Base-by-base conservation (phyloP, 37 sponge, comb jelly and placozoan species). In the Chondrilla cf. caribensis region DNA sequence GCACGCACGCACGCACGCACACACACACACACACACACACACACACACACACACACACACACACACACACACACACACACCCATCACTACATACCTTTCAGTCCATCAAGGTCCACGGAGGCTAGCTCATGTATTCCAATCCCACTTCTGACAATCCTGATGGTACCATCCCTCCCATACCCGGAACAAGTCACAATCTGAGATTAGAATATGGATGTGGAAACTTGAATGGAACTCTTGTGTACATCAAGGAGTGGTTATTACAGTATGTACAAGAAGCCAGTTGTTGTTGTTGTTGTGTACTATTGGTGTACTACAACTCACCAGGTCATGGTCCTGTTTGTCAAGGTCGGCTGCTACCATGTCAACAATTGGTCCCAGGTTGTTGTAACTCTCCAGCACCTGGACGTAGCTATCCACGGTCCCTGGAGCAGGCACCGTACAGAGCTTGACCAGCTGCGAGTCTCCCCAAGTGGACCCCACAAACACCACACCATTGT, bases 301-400 rank as follows among this genome's bases (percentile, higher is more conserved):
- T n/a, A n/a, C n/a, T n/a, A n/a, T n/a, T n/a, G 11, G 51, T 11
- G 9, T 21, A 18, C 55, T 4, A 54, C 47, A 22, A 79, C 90
- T 70, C 54, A 94, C 95, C 82, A 78, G 18, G 29, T 93, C 93
- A 55, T 90, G 90, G 22, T 93, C 95, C 77, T 97, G 98, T 32
- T 87, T 88, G 67, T 94, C 95, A 42, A 92, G 60, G 70, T 97
- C 98, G 11, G 94, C 98, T 68, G 90, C 83, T 41, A 77, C 70
- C 98, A 97, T 97, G 86, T 97, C 98, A 33, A 92, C 55, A 36
- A 97, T 95, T 18, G 93, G 91, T 0, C 93, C 98, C 0, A 97
- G 35, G 70, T 86, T 90, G 0, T 84, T 81, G 62, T 83, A 86
- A 36, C 58, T 85, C 80, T 97, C 98, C 80, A 97, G 44, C 57